Conservation (phyloP, 2,113 vertebrate species). For the Oophaga pumilio region DNA sequence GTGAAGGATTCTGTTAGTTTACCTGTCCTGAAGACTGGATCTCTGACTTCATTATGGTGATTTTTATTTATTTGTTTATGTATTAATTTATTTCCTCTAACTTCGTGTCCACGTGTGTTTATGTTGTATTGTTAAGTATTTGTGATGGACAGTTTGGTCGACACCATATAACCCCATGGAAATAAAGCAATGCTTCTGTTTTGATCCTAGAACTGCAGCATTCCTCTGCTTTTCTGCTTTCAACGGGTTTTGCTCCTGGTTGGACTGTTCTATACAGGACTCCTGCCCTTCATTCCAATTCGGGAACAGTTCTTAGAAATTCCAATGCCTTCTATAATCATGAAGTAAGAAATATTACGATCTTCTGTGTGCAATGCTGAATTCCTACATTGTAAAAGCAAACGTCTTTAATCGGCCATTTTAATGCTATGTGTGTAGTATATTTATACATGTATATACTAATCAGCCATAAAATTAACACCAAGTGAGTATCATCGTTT, state of each 20-base stretch:
- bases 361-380: background rate
- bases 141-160: too few species aligned
- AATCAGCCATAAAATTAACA: too few species aligned
- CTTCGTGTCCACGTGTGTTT: too few species aligned
- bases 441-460: background rate
- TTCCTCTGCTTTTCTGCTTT: slow-evolving; percentile 91
- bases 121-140: too few species aligned
- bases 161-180: too few species aligned
- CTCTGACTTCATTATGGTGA: too few species aligned
- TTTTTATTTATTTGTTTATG: too few species aligned
- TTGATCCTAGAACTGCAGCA: slow-evolving; percentile 83
- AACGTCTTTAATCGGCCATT: background rate
- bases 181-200: background rate
- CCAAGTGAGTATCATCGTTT: too few species aligned
- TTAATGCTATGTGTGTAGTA: background rate
- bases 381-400: background rate
- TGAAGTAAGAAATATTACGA: slow-evolving; percentile 80
- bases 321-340: slow-evolving; percentile 93
- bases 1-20: too few species aligned
- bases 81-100: too few species aligned
- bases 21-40: too few species aligned
- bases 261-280: slow-evolving; percentile 93
- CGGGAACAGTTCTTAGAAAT: slow-evolving; percentile 96
- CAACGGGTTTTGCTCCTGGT: slow-evolving; percentile 89
- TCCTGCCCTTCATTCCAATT: slow-evolving; percentile 92